Conservation (phyloP, 2,797 vertebrate species). For the Ptychobarbus kaznakovi region DNA sequence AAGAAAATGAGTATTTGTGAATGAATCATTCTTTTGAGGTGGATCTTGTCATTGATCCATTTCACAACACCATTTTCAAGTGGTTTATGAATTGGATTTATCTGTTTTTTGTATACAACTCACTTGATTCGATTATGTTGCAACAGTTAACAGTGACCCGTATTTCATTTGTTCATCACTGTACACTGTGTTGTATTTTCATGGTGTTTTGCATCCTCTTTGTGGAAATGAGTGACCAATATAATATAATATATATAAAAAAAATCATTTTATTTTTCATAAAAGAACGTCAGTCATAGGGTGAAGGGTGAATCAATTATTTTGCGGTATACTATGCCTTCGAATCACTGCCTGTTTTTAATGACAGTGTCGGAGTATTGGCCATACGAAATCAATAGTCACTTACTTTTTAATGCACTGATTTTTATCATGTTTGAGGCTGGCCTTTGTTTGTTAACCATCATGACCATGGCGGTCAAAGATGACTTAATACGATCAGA, state of each 20-base stretch:
- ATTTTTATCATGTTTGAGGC: slow-evolving; percentile 45
- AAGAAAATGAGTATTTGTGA: not conserved
- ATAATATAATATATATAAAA: not conserved
- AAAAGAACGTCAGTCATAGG: not conserved
- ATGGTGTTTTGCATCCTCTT: not conserved
- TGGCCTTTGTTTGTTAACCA: slow-evolving; percentile 36
- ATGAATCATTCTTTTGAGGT: not conserved
- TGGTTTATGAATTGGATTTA: not conserved
- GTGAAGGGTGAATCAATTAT: not conserved
- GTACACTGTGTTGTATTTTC: not conserved
- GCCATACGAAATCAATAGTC: slow-evolving; percentile 16
- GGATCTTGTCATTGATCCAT: not conserved
- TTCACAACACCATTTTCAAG: not conserved
- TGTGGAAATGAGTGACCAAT: not conserved
- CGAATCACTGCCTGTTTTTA: not conserved
- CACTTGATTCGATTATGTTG: not conserved
- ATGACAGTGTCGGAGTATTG: slow-evolving; percentile 10
- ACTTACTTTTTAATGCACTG: slow-evolving; percentile 15
- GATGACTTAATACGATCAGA: slow-evolving; percentile 52
- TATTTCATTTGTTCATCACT: not conserved
- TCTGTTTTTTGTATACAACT: not conserved
- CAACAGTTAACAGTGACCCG: not conserved
- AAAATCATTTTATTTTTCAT: not conserved
- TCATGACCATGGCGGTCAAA: slow-evolving; percentile 32
- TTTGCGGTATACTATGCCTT: not conserved